These are phyloP conservation scores for Pogonophryne albipinna DNA, from an alignment of 2,797 vertebrate species.

Conservation along the genomic window DNA sequence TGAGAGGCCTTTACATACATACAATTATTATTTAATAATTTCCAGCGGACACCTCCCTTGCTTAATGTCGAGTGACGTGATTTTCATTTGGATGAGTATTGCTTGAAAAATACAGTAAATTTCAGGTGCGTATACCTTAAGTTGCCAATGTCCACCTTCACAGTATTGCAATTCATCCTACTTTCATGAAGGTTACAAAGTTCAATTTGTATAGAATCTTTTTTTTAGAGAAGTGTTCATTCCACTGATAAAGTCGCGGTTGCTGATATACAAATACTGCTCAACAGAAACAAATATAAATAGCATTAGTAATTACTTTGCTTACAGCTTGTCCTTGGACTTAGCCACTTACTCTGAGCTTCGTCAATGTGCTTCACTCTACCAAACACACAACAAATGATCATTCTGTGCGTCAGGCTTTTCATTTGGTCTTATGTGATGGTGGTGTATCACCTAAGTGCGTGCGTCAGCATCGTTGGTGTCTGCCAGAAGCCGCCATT, in stretches of 20 bases:
- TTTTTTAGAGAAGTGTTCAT: background rate
- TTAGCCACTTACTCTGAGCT: background rate
- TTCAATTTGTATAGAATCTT: background rate
- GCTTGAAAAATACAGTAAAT: background rate
- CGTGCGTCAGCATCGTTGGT: too few species aligned
- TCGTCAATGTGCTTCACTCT: background rate
- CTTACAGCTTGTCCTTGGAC: background rate
- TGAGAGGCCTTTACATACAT: conserved; percentile 39
- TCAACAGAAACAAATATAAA: background rate
- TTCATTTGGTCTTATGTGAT: too few species aligned
- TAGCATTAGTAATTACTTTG: background rate
- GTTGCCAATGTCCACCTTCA: background rate
- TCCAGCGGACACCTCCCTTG: conserved; percentile 7
- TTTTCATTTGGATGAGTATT: conserved; percentile 18
- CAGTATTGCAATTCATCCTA: background rate
- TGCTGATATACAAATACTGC: background rate
- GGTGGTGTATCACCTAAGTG: too few species aligned
- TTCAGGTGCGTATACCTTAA: background rate
- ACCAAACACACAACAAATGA: background rate
- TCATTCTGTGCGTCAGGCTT: background rate
- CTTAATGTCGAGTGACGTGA: background rate
- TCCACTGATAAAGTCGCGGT: background rate
- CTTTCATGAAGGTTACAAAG: background rate
- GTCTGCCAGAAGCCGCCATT: too few species aligned
- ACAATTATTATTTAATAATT: conserved; percentile 54